Base-by-base conservation (phyloP, 2,888 invertebrate species). In the Anarsia innoxiella region DNA sequence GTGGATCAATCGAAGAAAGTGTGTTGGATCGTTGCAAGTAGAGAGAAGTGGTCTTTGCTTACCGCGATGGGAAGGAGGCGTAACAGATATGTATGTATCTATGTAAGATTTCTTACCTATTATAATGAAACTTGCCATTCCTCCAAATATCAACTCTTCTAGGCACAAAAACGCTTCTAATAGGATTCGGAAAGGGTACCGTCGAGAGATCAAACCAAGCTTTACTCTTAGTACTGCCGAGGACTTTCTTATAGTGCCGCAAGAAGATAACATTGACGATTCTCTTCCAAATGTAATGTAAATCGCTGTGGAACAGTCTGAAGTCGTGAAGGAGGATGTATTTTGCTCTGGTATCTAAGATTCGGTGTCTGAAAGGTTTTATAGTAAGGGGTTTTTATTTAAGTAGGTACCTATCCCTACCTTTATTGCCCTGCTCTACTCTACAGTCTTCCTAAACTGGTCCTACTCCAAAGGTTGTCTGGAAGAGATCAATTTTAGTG, bases 251-350 rank as follows among this genome's bases (percentile, higher is more conserved):
- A 53, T 88, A 89, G 49, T 87, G 85, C 31, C 87, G 86, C 9
- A 94, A 73, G 48, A 94, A 94, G 4, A 94, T 67, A 0, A 92
- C 89, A 51, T 92, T 91, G 11, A 93, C 87, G 31, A 94, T 89
- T 43, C 91, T 86, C 43, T 90, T 91, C 94, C 94, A 94, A 9
- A 94, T 65, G 53, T 91, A 91, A 53, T 90, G 87, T 43, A 91
- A 73, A 3, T 90, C 87, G 44, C 86, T 83, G 34, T 84, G 79
- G 51, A 93, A 90, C 1, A 94, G 74, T 3, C 91, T 78, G 40
- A 84, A 73, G 64, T 94, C 93, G 62, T 92, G 86, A 0, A 93
- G 73, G 39, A 94, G 67, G 23, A 94, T 74, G 56, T 89, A 94
- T 48, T 89, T 90, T 0, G 90, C 89, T 54, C 90, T 86, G 0